Conservation (phyloP, 2,113 vertebrate genomes). For the Parotia lawesii region DNA sequence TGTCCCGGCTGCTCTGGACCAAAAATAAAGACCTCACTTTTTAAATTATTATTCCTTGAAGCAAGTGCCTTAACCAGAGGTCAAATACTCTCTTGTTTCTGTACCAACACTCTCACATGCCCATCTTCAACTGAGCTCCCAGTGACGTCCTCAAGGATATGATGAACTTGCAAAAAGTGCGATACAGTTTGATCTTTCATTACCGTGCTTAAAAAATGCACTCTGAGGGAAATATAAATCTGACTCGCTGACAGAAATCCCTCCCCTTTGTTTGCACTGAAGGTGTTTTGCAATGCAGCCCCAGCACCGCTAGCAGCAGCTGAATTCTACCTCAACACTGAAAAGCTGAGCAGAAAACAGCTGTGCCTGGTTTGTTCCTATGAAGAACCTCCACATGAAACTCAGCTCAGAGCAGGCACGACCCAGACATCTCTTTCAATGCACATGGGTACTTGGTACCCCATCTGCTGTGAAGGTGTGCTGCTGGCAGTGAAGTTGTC, state of each 20-base stretch:
- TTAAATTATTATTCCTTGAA: background rate
- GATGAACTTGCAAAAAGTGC: background rate
- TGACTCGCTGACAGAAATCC: background rate
- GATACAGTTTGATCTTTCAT: background rate
- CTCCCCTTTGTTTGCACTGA: background rate
- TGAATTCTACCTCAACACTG: background rate
- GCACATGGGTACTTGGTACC: background rate
- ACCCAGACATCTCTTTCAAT: background rate
- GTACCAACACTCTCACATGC: background rate
- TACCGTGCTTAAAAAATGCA: background rate
- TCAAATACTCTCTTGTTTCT: background rate
- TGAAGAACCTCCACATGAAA: background rate
- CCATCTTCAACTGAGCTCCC: background rate
- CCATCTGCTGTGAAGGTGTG: background rate
- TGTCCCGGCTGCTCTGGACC: background rate
- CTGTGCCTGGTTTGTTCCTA: background rate
- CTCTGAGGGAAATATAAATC: constrained; percentile 14
- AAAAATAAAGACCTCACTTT: background rate
- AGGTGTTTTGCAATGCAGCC: background rate
- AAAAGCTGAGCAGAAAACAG: background rate
- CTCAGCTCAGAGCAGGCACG: background rate
- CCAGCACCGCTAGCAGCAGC: background rate
- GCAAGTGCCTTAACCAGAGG: background rate
- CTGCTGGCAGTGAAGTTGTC: background rate
- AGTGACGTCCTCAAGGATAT: background rate